Evolutionary conservation across 2,888 invertebrate genomes (phyloP).

Genomic region (Ashinkailepas kermadecensis): DNA sequence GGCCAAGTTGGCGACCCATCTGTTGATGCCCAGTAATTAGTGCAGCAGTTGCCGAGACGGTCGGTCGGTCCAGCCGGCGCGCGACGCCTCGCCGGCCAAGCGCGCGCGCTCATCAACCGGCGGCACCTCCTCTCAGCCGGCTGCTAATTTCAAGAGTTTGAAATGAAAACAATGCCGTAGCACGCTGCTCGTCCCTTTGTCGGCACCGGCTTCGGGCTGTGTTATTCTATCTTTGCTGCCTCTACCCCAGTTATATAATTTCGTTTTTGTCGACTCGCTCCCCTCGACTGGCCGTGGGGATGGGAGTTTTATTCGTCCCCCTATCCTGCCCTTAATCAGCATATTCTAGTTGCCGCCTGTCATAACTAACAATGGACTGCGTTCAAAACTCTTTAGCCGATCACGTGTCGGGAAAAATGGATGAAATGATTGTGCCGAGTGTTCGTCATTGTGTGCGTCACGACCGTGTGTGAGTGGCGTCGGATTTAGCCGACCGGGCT

Average conservation of each 20-base stretch:
- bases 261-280: background rate
- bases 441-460: background rate
- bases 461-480: slow-evolving; percentile 5
- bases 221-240: slow-evolving; percentile 19
- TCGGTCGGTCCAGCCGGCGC: no score
- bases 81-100: no score
- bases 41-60: no score
- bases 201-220: background rate
- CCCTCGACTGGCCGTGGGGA: slow-evolving; percentile 1
- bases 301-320: slow-evolving; percentile 17
- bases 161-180: background rate
- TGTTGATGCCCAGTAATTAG: background rate
- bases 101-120: background rate
- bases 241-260: slow-evolving; percentile 20
- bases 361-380: slow-evolving; percentile 12
- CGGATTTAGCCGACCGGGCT: background rate
- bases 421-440: slow-evolving; percentile 5
- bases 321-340: slow-evolving; percentile 4
- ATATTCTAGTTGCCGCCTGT: slow-evolving; percentile 22
- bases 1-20: background rate
- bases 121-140: background rate
- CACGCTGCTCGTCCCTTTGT: background rate
- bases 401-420: slow-evolving; percentile 22
- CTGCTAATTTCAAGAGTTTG: slow-evolving; percentile 18
- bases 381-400: slow-evolving; percentile 23